Conservation (phyloP, 2,797 vertebrate genomes). For the Natrix natrix region DNA sequence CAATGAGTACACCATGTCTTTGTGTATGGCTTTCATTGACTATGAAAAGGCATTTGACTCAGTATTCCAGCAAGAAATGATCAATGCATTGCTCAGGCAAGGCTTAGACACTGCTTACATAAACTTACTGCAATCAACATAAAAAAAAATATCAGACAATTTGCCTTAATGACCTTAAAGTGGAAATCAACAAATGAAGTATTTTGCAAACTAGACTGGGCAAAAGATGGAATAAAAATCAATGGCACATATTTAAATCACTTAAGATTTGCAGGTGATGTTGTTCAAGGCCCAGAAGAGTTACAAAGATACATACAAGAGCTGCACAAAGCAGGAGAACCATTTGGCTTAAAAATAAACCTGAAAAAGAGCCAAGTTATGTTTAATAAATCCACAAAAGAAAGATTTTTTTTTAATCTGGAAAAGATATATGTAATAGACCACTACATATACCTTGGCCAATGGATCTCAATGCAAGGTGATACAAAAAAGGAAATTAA, state of each 20-base stretch:
- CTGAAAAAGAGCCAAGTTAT: neutral
- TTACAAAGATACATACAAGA: neutral
- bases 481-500: too few species aligned
- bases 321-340: neutral
- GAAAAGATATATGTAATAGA: neutral
- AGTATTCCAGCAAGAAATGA: neutral
- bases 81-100: neutral
- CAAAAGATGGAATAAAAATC: neutral
- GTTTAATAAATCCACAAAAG: neutral
- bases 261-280: neutral
- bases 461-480: too few species aligned
- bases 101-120: neutral
- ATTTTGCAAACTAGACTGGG: neutral
- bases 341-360: neutral
- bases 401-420: too few species aligned
- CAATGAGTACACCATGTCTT: neutral
- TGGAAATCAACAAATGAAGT: neutral
- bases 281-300: neutral
- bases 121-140: neutral
- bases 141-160: neutral
- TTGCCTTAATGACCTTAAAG: neutral
- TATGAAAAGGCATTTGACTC: neutral
- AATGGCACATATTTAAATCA: neutral
- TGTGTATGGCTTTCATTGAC: neutral
- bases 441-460: neutral